Evolutionary conservation across 2,888 invertebrate genomes (phyloP).

Genomic region (Lasioglossum zephyrum): DNA sequence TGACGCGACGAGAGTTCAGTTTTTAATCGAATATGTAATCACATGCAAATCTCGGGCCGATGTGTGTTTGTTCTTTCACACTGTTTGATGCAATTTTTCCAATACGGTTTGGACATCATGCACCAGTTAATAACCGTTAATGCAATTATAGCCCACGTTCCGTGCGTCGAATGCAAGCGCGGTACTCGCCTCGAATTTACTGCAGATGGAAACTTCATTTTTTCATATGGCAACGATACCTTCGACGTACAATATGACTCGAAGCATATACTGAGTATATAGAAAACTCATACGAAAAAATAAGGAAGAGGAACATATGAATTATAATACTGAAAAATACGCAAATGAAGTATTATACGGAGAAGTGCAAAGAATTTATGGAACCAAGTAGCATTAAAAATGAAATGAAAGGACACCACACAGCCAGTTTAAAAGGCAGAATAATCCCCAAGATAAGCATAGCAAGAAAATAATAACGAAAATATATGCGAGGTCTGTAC

Average conservation of each 20-base stretch:
- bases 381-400: neutral
- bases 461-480: neutral
- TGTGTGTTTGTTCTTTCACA: constrained; percentile 9
- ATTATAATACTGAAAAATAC: neutral
- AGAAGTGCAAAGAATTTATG: neutral
- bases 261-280: no score
- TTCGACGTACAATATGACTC: neutral
- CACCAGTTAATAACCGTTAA: constrained; percentile 36
- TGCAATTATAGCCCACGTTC: constrained; percentile 25
- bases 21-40: constrained; percentile 7
- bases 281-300: no score
- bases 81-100: constrained; percentile 31
- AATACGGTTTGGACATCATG: constrained; percentile 8
- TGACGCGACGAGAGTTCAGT: neutral
- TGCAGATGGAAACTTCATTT: neutral
- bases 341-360: neutral
- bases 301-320: neutral
- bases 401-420: neutral
- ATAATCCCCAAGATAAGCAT: neutral
- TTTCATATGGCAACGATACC: neutral
- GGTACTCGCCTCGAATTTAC: constrained; percentile 4
- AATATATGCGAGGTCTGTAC: neutral
- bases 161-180: constrained; percentile 10
- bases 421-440: neutral
- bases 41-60: neutral